Conservation (phyloP, 1,140 invertebrate genomes). For the Drosophila malerkotliana region DNA sequence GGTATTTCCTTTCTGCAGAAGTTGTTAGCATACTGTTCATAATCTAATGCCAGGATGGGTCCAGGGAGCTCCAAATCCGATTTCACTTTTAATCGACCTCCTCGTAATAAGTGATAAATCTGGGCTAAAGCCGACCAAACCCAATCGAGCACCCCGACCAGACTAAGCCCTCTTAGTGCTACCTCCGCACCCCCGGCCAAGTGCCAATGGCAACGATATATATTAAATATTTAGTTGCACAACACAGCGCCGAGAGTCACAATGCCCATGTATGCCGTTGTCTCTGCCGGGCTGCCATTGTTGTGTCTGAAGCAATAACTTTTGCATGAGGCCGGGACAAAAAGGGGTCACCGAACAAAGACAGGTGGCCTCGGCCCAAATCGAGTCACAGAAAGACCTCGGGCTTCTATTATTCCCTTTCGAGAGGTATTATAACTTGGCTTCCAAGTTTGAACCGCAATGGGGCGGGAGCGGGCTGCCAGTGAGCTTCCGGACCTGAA, state of each 20-base stretch:
- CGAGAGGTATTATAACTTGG: not conserved
- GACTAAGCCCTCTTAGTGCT: constrained; percentile 4
- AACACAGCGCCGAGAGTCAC: constrained; percentile 29
- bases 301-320: constrained; percentile 61
- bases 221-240: constrained; percentile 70
- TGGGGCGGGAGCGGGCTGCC: too few relatives aligned
- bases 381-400: constrained; percentile 53
- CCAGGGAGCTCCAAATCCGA: not conserved
- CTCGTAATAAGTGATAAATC: constrained; percentile 71
- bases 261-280: constrained; percentile 27
- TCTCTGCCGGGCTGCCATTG: constrained; percentile 52
- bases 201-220: constrained; percentile 64
- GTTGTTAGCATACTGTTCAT: not conserved
- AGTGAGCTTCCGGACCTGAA: not conserved
- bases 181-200: constrained; percentile 20
- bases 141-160: constrained; percentile 24
- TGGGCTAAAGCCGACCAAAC: constrained; percentile 41
- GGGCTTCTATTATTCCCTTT: constrained; percentile 8
- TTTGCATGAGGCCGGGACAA: constrained; percentile 43
- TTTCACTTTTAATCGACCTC: constrained; percentile 20
- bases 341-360: constrained; percentile 70
- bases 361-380: constrained; percentile 44
- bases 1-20: constrained; percentile 3
- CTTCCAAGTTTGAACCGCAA: not conserved
- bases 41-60: too few relatives aligned